Conservation (phyloP, 2,113 vertebrate species). For the Dunckerocampus dactyliophorus region DNA sequence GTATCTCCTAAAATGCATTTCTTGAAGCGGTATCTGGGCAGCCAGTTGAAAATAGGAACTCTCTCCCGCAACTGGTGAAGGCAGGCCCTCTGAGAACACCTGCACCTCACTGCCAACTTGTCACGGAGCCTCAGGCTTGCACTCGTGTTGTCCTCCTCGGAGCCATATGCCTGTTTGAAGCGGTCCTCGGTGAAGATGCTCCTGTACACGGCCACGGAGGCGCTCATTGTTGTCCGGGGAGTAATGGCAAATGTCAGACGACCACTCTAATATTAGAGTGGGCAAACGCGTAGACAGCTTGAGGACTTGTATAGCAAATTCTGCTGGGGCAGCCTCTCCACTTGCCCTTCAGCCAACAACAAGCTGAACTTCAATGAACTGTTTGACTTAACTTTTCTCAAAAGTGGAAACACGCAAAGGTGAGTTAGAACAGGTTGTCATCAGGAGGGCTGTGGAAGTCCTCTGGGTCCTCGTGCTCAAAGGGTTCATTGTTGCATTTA, state of each 20-base stretch:
- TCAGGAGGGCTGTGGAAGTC: slow-evolving; percentile 14
- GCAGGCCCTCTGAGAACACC: slow-evolving; percentile 71
- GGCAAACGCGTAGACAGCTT: slow-evolving; percentile 31
- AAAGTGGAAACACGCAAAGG: slow-evolving; percentile 58
- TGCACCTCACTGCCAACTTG: slow-evolving; percentile 54
- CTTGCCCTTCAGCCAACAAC: slow-evolving; percentile 74
- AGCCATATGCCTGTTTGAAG: slow-evolving; percentile 76
- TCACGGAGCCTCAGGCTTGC: slow-evolving; percentile 55
- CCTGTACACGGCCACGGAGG: slow-evolving; percentile 78
- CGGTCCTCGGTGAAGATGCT: slow-evolving; percentile 79
- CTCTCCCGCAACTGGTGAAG: slow-evolving; percentile 72
- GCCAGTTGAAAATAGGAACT: slow-evolving; percentile 81
- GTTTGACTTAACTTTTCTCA: slow-evolving; percentile 48
- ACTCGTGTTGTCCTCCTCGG: slow-evolving; percentile 45
- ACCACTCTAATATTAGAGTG: slow-evolving; percentile 12
- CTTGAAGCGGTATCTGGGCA: slow-evolving; percentile 79
- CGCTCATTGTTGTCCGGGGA: slow-evolving; percentile 68
- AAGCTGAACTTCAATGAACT: slow-evolving; percentile 46
- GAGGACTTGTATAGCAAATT: slow-evolving; percentile 67
- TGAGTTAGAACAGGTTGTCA: slow-evolving; percentile 43
- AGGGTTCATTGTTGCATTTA: neutral
- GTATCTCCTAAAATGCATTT: slow-evolving; percentile 85
- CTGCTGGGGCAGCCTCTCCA: slow-evolving; percentile 56
- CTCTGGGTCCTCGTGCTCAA: slow-evolving; percentile 74
- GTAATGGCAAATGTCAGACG: neutral